Base-by-base conservation (phyloP, 2,888 invertebrate species). In the Anoplius nigerrimus region DNA sequence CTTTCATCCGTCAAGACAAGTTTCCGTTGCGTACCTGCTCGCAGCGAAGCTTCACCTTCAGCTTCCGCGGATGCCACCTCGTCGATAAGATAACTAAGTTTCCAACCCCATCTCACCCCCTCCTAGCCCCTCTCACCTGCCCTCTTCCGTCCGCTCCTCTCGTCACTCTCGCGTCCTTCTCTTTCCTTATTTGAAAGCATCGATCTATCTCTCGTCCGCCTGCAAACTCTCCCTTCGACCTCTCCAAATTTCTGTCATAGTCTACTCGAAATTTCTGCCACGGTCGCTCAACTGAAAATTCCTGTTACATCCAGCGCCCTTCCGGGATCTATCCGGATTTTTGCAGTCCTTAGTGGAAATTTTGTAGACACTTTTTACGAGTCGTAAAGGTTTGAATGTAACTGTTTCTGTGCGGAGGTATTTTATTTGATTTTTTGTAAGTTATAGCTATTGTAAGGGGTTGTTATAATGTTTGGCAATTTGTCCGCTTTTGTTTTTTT, bases 21-120 rank as follows among this genome's bases (percentile, higher is more conserved):
- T 48, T 48, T 48, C 48, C 16, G 20, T n/a, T 6, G 24, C n/a
- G 62, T 56, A 71, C 66, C 76, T 72, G 66, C 57, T 43, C 46
- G 54, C 62, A 46, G 52, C 22, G 46, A 21, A 22, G 34, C 34
- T 58, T 57, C 60, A 65, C 58, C 70, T 68, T 61, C 69, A 69
- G 62, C 71, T 68, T 71, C 67, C 64, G 55, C 52, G 69, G 57
- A 64, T 68, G 78, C 74, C 76, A 77, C 76, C 71, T 69, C 72
- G 81, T 78, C 78, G 77, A 76, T 78, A 70, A n/a, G 83, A 82
- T 88, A 88, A 88, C 83, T 82, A 83, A 88, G 84, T 88, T 87
- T 82, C 61, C 74, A 80, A 77, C 75, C 73, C 80, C 72, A 6
- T 11, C 34, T 13, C 34, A 34, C 34, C 34, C 6, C 11, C 34